Evolutionary conservation across 1,140 invertebrate species (phyloP).

Genomic region (Zaprionus kolodkinae): DNA sequence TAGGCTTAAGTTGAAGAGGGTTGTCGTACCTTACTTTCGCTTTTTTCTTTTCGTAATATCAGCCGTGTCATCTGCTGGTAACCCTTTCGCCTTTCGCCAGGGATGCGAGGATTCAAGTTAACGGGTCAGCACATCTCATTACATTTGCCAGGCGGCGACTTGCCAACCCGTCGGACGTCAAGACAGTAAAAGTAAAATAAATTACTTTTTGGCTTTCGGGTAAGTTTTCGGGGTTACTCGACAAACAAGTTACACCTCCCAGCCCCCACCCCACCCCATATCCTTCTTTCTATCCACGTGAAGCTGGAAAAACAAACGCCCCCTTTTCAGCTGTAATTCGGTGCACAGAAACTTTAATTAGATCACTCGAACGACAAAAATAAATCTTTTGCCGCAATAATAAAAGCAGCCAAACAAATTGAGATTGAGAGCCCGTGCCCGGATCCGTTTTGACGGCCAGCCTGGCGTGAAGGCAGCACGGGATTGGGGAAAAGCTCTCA

Average conservation of each 20-base stretch:
- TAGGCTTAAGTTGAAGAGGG: constrained; percentile 46
- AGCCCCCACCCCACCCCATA: background rate
- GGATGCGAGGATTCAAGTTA: constrained; percentile 49
- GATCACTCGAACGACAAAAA: constrained; percentile 78
- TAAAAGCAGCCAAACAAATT: constrained; percentile 70
- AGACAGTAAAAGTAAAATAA: constrained; percentile 72
- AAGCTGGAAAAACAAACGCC: background rate
- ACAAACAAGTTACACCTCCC: constrained; percentile 67
- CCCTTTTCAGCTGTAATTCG: constrained; percentile 49
- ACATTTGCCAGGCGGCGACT: constrained; percentile 54
- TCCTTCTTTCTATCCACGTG: no score
- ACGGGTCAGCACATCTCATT: constrained; percentile 77
- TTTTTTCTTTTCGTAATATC: constrained; percentile 15
- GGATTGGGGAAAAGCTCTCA: constrained; percentile 61
- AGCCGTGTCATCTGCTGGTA: constrained; percentile 30
- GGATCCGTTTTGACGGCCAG: constrained; percentile 25
- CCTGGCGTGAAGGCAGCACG: background rate
- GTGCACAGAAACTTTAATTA: constrained; percentile 75
- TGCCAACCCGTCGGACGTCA: constrained; percentile 25
- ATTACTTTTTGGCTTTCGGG: constrained; percentile 70
- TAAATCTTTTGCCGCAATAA: constrained; percentile 78
- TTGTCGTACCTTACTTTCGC: constrained; percentile 7
- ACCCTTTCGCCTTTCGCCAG: constrained; percentile 23
- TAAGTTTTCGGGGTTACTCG: constrained; percentile 48
- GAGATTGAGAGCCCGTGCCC: constrained; percentile 35